Percentiles rank a stretch among this genome's conserved stretches.
Conservation (phyloP, 2,888 invertebrate genomes). For the Itoplectis maculator region DNA sequence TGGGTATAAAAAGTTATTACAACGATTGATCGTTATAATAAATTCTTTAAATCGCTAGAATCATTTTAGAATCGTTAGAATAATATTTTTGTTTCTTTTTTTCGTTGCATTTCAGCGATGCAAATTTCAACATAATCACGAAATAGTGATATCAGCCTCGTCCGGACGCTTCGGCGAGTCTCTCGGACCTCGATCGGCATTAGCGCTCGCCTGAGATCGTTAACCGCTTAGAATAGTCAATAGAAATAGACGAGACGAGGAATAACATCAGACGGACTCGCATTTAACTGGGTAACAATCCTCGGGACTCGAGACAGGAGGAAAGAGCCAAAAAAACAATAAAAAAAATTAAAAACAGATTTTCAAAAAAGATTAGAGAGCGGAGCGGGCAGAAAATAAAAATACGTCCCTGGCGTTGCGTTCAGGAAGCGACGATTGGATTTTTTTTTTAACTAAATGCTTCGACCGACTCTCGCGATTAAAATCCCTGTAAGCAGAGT, state of each 20-base stretch:
- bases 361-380: constrained; percentile 50
- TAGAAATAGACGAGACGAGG: constrained; percentile 79
- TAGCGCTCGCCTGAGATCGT: constrained; percentile 70
- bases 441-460: constrained; percentile 4
- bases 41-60: no score
- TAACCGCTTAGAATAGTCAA: constrained; percentile 77
- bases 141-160: no score
- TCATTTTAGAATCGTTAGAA: no score
- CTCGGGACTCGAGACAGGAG: constrained; percentile 56
- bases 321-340: constrained; percentile 40
- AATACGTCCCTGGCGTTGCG: constrained; percentile 18
- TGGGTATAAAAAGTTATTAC: no score
- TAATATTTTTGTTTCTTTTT: no score
- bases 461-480: constrained; percentile 32
- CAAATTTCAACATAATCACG: no score
- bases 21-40: no score
- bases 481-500: constrained; percentile 62
- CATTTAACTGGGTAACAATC: constrained; percentile 63
- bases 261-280: constrained; percentile 80
- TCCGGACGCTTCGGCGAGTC: constrained; percentile 13
- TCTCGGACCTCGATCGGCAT: constrained; percentile 41
- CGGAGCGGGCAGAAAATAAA: constrained; percentile 25
- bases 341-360: constrained; percentile 12
- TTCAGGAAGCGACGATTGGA: constrained; percentile 17
- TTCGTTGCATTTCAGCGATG: no score